A percentile compares a stretch with the other conserved stretches of the same genome.
phyloP scores from a whole-genome alignment of 2,113 vertebrate species.

The Catharus fuscescens region DNA sequence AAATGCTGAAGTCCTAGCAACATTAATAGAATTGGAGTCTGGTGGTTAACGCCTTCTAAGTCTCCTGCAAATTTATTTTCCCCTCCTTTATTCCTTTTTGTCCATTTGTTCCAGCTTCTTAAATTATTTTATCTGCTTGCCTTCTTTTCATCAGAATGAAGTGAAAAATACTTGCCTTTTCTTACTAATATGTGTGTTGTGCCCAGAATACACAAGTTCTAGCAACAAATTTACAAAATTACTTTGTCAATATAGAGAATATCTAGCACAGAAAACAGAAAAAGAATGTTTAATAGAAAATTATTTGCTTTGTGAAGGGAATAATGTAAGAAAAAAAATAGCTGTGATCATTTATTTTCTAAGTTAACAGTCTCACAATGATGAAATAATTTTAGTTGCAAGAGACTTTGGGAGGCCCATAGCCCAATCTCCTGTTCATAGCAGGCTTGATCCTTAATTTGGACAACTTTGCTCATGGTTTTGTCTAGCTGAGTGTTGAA shows the following conservation, averaged over 20 bases:
- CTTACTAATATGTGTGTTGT: background rate
- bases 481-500: background rate
- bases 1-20: background rate
- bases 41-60: background rate
- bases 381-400: background rate
- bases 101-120: background rate
- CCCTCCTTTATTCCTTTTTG: background rate
- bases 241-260: background rate
- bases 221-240: background rate
- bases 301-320: background rate
- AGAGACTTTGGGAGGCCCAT: background rate
- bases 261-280: background rate
- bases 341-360: background rate
- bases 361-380: background rate
- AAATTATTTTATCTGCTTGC: background rate
- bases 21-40: background rate
- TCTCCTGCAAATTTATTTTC: background rate
- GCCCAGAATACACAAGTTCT: background rate
- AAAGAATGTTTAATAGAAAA: background rate
- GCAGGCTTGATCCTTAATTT: background rate
- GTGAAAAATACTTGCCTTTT: background rate
- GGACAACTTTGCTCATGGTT: background rate
- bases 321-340: background rate
- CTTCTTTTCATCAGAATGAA: background rate
- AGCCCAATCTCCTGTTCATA: background rate